Evolutionary conservation across 2,888 invertebrate species (phyloP).

Genomic region (Phymatocera aterrima): DNA sequence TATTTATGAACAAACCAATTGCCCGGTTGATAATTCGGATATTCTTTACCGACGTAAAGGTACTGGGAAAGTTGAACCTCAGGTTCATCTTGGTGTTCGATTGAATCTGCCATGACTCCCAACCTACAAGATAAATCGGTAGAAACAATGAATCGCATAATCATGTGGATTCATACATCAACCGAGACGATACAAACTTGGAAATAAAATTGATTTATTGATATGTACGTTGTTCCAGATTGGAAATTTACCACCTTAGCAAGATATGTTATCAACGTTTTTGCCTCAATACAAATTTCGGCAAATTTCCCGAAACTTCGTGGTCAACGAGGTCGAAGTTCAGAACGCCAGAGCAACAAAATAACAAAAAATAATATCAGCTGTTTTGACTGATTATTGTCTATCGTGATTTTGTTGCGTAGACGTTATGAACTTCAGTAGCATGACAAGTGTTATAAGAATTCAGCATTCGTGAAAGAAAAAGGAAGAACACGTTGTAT

Average conservation of each 20-base stretch:
- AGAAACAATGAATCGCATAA: background rate
- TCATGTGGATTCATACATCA: background rate
- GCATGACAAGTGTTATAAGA: no score
- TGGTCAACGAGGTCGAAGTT: no score
- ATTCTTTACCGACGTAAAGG: slow-evolving; percentile 77
- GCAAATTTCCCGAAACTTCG: background rate
- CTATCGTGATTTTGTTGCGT: no score
- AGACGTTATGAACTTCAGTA: no score
- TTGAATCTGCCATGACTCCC: slow-evolving; percentile 9
- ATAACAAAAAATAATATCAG: no score
- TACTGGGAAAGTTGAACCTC: slow-evolving; percentile 75
- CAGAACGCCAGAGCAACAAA: no score
- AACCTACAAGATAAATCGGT: background rate
- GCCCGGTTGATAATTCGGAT: slow-evolving; percentile 78
- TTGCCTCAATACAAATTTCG: background rate
- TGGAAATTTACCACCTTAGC: background rate
- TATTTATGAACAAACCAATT: slow-evolving; percentile 77
- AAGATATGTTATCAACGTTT: no score
- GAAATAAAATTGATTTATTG: no score
- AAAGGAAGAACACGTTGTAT: no score
- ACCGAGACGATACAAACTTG: background rate
- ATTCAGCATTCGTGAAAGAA: no score
- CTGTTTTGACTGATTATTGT: no score
- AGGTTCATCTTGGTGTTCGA: slow-evolving; percentile 51
- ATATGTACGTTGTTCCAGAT: no score